phyloP scores from a whole-genome alignment of 1,140 invertebrate genomes.

The Drosophila sturtevanti region DNA sequence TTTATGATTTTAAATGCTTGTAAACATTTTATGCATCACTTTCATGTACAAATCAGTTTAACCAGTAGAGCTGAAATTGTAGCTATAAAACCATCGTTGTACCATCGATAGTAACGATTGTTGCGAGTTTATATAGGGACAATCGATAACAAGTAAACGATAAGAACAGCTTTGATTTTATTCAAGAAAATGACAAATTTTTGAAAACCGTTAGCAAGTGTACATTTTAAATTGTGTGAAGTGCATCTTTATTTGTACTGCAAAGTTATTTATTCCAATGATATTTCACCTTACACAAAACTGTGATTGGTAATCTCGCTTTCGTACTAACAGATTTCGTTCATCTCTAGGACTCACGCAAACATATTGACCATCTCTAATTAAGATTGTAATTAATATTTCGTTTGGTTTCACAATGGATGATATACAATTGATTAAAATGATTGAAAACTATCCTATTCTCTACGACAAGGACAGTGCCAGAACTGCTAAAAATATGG shows the following conservation, averaged over 20 bases:
- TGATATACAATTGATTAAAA: conserved; percentile 60
- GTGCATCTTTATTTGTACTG: too few species aligned
- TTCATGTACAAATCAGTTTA: conserved; percentile 1
- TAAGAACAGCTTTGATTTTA: too few species aligned
- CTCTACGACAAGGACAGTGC: conserved; percentile 70
- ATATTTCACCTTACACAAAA: neutral
- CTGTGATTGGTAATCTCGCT: neutral
- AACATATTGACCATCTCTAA: neutral
- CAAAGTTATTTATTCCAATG: neutral
- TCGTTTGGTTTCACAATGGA: conserved; percentile 38
- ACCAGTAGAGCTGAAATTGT: neutral
- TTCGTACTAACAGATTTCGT: neutral
- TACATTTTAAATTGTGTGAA: too few species aligned
- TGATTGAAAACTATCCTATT: conserved; percentile 69
- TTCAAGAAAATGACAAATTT: too few species aligned
- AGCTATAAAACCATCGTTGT: neutral
- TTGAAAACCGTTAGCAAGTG: too few species aligned
- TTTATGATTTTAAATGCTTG: neutral
- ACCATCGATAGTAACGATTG: neutral
- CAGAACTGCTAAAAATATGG: conserved; percentile 58
- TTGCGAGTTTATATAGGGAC: neutral
- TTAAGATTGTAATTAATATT: conserved; percentile 6
- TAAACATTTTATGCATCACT: neutral
- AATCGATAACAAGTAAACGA: neutral
- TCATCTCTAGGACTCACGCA: neutral